Base-by-base conservation (phyloP, 2,888 invertebrate species). In the Mythimna loreyi region DNA sequence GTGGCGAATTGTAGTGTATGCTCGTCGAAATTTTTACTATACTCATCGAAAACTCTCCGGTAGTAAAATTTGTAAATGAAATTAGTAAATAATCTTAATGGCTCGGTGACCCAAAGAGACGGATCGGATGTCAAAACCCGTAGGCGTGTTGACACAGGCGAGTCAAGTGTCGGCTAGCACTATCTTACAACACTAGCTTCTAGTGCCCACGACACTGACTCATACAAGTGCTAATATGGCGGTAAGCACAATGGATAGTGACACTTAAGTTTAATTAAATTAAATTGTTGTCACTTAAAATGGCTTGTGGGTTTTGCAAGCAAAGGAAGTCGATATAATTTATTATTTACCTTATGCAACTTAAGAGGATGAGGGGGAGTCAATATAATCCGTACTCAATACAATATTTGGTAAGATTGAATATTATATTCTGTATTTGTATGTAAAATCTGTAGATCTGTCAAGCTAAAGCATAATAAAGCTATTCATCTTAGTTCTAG, bases 141-240 rank as follows among this genome's bases (percentile, higher is more conserved):
- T 92, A 86, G 92, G 92, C 79, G 91, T 85, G 81, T 88, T 91
- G 90, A 92, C 90, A 90, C 89, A 80, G 86, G 84, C 89, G 82
- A 91, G 93, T 92, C 93, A 92, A 93, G 93, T 92, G 92, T 87
- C 85, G 83, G 75, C 68, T 70, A 72, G 76, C 43, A 47, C 84
- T 82, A 65, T 81, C 72, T 86, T 83, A 81, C 86, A 81, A 84
- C 81, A 83, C 83, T 73, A 66, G 72, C 67, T 67, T 75, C 81
- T 49, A 68, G 72, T 72, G 82, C 85, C 86, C 82, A 85, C 85
- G 77, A 65, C 63, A 78, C 70, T 87, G 88, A 87, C 58, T 79
- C 75, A 67, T 53, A 62, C 66, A 19, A 66, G 47, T 33, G 49
- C 75, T 74, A 67, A 79, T 74, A 79, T 57, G 75, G 75, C 52